These are phyloP conservation scores for Arenicola marina DNA, from an alignment of 2,888 invertebrate species.

Conservation along the genomic window DNA sequence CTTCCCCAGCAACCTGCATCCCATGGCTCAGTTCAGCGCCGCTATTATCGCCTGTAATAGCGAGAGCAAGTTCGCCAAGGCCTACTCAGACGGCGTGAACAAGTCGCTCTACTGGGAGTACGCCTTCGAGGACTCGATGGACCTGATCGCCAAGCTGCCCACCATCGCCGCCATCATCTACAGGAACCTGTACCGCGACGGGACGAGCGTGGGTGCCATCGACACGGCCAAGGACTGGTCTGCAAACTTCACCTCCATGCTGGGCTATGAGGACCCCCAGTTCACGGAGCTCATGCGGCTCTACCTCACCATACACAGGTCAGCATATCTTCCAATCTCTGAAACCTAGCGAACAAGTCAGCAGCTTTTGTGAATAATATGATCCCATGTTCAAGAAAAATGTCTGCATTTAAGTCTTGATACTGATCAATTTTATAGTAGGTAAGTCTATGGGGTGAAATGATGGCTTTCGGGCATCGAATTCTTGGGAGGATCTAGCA, in stretches of 20 bases:
- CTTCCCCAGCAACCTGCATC: constrained; percentile 86
- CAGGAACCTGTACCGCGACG: constrained; percentile 79
- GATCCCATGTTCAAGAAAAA: too few relatives aligned
- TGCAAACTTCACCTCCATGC: constrained; percentile 85
- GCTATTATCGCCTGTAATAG: constrained; percentile 89
- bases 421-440: too few relatives aligned
- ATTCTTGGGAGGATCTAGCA: too few relatives aligned
- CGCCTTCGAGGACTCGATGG: constrained; percentile 90
- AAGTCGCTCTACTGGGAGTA: constrained; percentile 93
- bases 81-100: constrained; percentile 84
- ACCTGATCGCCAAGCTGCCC: constrained; percentile 91
- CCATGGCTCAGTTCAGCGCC: constrained; percentile 92
- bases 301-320: constrained; percentile 89
- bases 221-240: constrained; percentile 91
- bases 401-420: too few relatives aligned
- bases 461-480: too few relatives aligned
- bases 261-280: constrained; percentile 78
- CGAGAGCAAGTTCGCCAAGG: constrained; percentile 89
- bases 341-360: too few relatives aligned
- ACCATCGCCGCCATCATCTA: constrained; percentile 94
- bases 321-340: too few relatives aligned
- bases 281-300: constrained; percentile 91
- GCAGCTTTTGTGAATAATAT: too few relatives aligned
- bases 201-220: constrained; percentile 84
- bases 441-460: too few relatives aligned